These are phyloP conservation scores for Rissa tridactyla DNA, from an alignment of 2,113 vertebrate species.

Conservation along the genomic window DNA sequence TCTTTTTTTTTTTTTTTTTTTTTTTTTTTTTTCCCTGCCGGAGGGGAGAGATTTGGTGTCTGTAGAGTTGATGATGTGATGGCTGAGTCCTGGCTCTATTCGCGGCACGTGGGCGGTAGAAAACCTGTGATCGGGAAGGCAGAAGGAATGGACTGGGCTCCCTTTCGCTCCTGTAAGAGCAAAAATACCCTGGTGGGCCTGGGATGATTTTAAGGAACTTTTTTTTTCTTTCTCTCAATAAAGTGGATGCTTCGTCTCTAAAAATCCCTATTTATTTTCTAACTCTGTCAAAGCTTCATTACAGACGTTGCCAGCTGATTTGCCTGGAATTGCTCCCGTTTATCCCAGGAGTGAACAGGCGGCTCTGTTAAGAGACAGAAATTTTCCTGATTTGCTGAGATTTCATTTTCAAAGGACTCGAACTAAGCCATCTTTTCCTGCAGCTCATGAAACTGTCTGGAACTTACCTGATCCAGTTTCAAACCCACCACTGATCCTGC, in stretches of 20 bases:
- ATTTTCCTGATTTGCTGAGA: neutral
- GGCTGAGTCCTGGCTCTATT: neutral
- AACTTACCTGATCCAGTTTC: slow-evolving; percentile 22
- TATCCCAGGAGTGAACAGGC: neutral
- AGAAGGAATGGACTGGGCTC: neutral
- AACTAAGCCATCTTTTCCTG: neutral
- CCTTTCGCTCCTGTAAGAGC: neutral
- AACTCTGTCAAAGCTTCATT: neutral
- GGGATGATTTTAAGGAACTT: neutral
- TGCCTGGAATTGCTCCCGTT: neutral
- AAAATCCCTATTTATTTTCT: neutral
- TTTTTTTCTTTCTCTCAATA: neutral
- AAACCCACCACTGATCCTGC: neutral
- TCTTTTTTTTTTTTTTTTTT: neutral
- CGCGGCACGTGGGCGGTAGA: rapidly evolving
- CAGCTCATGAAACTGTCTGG: neutral
- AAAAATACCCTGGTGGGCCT: neutral
- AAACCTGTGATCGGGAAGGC: neutral
- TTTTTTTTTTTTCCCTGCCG: neutral
- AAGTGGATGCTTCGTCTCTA: neutral
- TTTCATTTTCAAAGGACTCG: neutral
- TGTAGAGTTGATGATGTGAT: neutral
- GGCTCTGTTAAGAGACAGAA: neutral
- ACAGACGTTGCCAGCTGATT: neutral
- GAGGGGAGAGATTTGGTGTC: neutral